Evolutionary conservation across 2,888 invertebrate species (phyloP), one percentile per base, ranked within the genome.

Genomic region (Tubulanus polymorphus): DNA sequence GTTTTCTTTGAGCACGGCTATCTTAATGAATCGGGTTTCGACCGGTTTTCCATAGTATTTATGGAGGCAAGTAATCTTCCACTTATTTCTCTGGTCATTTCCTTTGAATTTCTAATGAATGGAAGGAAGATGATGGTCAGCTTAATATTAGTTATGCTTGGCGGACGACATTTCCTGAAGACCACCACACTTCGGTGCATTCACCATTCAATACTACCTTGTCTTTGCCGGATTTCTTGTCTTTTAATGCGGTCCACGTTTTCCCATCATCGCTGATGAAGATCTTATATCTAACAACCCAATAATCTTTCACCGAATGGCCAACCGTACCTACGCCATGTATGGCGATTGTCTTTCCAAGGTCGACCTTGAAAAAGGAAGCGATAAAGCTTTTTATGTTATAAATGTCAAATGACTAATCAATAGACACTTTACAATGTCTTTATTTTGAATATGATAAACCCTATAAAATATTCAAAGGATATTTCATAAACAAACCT

Each of bases 21-120:
- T n/a, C n/a, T n/a, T 20, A 15, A 53, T 23, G 27, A 25, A 52
- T 2, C 48, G 29, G 18, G 49, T 48, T 23, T 8, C 6, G 2
- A 49, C 23, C 15, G 53, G 48, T 8, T 50, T 12, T 2, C 53
- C 53, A 53, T 51, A 53, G 53, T 53, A 53, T 25, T 48, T 30
- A 51, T 53, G 53, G n/a, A 53, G 53, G 20, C 53, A 53, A 23
- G 47, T 47, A 26, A 27, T 29, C 12, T 12, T 2, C 53, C 53
- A 53, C 10, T 29, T 28, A 15, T 52, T n/a, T 15, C 37, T 25
- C 20, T 53, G 48, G 12, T 25, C 32, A 35, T 53, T 53, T 2
- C 53, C 53, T 3, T 53, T 20, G 18, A 47, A 53, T 10, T 48
- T 26, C 53, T 53, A n/a, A 12, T n/a, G n/a, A n/a, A n/a, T n/a